Evolutionary conservation across 2,113 vertebrate genomes (phyloP).

Genomic region (Athene cunicularia): DNA sequence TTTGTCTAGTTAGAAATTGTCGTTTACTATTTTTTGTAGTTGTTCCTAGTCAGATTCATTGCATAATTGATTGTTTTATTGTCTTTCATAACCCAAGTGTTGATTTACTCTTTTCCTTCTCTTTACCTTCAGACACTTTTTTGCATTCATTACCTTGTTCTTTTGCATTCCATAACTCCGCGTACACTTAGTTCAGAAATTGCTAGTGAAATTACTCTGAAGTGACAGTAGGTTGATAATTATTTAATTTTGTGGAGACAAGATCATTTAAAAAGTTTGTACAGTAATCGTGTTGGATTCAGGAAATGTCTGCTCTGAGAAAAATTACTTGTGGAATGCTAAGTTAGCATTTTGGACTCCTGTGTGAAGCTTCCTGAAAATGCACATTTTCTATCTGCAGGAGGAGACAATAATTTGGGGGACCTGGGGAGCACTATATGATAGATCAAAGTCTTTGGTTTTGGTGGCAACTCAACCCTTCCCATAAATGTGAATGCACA

Average conservation of each 20-base stretch:
- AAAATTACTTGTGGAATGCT: not conserved
- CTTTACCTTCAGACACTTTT: not conserved
- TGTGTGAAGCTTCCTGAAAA: not conserved
- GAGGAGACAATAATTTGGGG: not conserved
- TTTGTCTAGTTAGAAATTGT: not conserved
- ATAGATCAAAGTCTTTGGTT: not conserved
- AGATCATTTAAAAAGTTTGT: not conserved
- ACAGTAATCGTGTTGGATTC: not conserved
- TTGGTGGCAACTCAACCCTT: not conserved
- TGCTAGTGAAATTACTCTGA: not conserved
- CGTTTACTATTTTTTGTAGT: not conserved
- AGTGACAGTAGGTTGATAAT: not conserved
- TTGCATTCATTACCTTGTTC: not conserved
- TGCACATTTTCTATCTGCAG: not conserved
- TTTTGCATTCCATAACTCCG: not conserved
- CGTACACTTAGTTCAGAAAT: not conserved
- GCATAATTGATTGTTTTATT: not conserved
- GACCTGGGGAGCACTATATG: not conserved
- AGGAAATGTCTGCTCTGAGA: not conserved
- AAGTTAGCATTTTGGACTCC: not conserved
- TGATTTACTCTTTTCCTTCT: not conserved
- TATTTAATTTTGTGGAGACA: not conserved
- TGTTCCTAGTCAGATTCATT: not conserved
- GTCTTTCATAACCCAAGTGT: not conserved
- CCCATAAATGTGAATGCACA: not conserved